A percentile compares a stretch with the other conserved stretches of the same genome.
These are phyloP conservation scores for Dermatemys mawii DNA, from an alignment of 2,113 vertebrate species.

Conservation along the genomic window DNA sequence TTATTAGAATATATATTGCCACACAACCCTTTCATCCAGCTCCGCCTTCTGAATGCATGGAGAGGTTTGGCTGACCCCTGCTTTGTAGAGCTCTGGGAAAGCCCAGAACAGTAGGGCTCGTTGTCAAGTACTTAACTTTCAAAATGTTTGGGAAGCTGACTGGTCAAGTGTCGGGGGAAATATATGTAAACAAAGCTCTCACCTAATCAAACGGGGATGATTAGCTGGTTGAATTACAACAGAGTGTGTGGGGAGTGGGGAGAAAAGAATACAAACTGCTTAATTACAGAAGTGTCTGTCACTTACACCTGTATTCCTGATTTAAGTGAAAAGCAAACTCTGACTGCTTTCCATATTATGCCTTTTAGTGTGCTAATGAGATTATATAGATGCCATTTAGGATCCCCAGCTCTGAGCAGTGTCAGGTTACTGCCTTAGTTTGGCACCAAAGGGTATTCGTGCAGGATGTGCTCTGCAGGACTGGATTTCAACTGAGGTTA, in stretches of 20 bases:
- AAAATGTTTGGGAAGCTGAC: neutral
- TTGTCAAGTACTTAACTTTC: neutral
- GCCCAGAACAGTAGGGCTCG: neutral
- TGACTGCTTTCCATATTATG: neutral
- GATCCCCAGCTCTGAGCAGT: neutral
- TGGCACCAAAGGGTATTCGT: neutral
- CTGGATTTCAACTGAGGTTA: neutral
- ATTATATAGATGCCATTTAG: neutral
- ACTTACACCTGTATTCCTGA: neutral
- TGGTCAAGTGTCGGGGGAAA: accelerated
- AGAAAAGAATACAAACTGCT: neutral
- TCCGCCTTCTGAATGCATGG: neutral
- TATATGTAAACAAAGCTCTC: neutral
- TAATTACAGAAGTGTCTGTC: neutral
- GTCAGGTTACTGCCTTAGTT: neutral
- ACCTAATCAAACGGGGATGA: neutral
- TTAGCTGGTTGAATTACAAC: neutral
- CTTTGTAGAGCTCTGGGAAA: neutral
- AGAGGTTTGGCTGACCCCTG: neutral
- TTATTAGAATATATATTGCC: neutral
- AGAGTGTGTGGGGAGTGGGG: neutral
- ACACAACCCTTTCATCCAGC: neutral
- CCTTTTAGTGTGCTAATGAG: neutral
- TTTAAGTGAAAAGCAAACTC: slow-evolving; percentile 1
- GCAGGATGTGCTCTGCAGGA: neutral